phyloP scores from a whole-genome alignment of 2,888 invertebrate species.

The Xylophagus ater region DNA sequence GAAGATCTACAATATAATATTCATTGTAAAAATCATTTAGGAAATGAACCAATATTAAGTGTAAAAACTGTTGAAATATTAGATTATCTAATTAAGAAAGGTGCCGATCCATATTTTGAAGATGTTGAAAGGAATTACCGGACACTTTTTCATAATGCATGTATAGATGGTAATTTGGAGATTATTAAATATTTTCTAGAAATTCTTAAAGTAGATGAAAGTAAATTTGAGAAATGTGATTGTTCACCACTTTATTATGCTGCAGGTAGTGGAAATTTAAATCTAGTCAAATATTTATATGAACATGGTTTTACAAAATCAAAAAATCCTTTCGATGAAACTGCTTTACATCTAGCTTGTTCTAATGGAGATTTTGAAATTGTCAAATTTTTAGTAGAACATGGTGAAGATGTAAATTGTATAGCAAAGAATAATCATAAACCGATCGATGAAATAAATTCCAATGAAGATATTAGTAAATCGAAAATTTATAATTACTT shows the following conservation, averaged over 20 bases:
- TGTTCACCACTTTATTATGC: constrained; percentile 1
- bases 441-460: not conserved
- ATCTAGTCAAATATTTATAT: constrained; percentile 1
- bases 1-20: constrained; percentile 2
- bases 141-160: constrained; percentile 3
- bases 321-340: constrained; percentile 1
- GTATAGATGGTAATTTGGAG: constrained; percentile 3
- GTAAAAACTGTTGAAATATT: not conserved
- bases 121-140: not conserved
- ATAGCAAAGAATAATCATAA: not conserved
- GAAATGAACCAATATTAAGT: not conserved
- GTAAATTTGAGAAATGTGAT: not conserved
- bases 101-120: constrained; percentile 1
- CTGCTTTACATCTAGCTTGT: constrained; percentile 3
- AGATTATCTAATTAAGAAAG: constrained; percentile 6
- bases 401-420: constrained; percentile 1
- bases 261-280: not conserved
- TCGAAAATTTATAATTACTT: constrained; percentile 1
- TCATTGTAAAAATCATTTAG: not conserved
- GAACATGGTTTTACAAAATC: constrained; percentile 7
- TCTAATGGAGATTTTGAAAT: constrained; percentile 1
- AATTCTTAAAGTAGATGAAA: not conserved
- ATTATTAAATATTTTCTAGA: constrained; percentile 5
- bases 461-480: not conserved
- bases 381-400: constrained; percentile 2